Percentiles rank a stretch among this genome's conserved stretches.
Evolutionary conservation across 2,797 vertebrate genomes (phyloP).

Genomic region (Botia almorhae): DNA sequence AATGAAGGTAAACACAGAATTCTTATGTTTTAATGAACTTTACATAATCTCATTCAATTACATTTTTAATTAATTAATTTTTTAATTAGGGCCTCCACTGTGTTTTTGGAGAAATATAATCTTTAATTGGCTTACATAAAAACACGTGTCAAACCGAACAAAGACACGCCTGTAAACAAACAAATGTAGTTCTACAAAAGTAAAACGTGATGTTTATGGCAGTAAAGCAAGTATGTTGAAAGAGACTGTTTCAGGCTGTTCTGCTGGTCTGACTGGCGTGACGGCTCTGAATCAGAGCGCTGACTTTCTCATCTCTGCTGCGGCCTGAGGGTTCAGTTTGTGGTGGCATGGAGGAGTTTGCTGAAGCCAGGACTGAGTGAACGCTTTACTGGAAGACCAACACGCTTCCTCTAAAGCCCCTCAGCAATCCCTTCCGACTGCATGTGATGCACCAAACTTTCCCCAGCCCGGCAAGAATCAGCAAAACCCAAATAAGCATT

Average conservation of each 20-base stretch:
- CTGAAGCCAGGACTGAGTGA: constrained; percentile 8
- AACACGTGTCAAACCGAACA: background rate
- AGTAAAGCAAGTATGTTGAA: background rate
- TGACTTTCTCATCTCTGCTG: constrained; percentile 13
- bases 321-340: background rate
- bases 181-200: background rate
- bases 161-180: background rate
- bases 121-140: background rate
- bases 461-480: constrained; percentile 7
- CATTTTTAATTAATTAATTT: too few species aligned
- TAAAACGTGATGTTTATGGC: background rate
- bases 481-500: constrained; percentile 11
- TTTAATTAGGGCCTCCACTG: too few species aligned
- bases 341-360: constrained; percentile 5
- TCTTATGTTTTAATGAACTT: background rate
- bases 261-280: constrained; percentile 4
- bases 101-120: background rate
- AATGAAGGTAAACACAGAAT: background rate
- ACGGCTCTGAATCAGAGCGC: background rate
- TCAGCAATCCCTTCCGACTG: background rate
- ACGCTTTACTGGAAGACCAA: constrained; percentile 5
- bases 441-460: constrained; percentile 3
- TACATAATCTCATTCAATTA: background rate
- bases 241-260: background rate
- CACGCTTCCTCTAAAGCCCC: constrained; percentile 1